A percentile compares a stretch with the other conserved stretches of the same genome.
Evolutionary conservation across 1,140 invertebrate genomes (phyloP).

Genomic region (Melipona quadrifasciata): DNA sequence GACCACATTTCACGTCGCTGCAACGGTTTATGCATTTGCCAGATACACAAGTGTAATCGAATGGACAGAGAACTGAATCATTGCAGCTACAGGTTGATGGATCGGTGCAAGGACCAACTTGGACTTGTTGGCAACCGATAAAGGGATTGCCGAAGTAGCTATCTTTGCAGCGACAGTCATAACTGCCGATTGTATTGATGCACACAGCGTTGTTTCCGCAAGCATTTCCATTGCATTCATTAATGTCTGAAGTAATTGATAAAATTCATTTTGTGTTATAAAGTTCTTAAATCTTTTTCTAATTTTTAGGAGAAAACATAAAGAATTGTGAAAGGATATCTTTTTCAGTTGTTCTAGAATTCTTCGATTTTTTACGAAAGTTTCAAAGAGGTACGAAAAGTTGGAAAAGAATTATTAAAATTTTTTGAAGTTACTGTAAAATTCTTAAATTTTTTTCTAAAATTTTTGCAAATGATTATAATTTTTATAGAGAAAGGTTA

Average conservation of each 20-base stretch:
- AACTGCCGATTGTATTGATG: constrained; percentile 93
- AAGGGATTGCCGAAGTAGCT: constrained; percentile 93
- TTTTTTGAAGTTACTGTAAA: background rate
- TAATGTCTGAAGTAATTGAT: constrained; percentile 83
- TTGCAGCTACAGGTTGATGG: constrained; percentile 87
- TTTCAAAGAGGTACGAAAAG: too few species aligned
- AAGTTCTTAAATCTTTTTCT: background rate
- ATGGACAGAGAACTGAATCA: constrained; percentile 87
- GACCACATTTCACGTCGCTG: constrained; percentile 88
- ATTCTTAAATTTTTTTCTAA: background rate
- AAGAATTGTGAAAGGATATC: too few species aligned
- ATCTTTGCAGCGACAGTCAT: constrained; percentile 92
- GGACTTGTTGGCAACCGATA: constrained; percentile 87
- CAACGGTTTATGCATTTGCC: constrained; percentile 89
- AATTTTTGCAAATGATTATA: background rate
- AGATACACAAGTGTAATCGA: constrained; percentile 87
- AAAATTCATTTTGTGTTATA: background rate
- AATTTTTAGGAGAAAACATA: background rate
- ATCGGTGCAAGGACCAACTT: constrained; percentile 86
- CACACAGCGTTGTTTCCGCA: constrained; percentile 94
- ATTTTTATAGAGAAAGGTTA: background rate
- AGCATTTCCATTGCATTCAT: constrained; percentile 91
- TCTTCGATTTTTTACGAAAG: too few species aligned
- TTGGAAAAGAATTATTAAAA: too few species aligned
- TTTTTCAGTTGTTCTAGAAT: too few species aligned